These are phyloP conservation scores for Ataeniobius toweri DNA, from an alignment of 2,797 vertebrate genomes.

Conservation along the genomic window DNA sequence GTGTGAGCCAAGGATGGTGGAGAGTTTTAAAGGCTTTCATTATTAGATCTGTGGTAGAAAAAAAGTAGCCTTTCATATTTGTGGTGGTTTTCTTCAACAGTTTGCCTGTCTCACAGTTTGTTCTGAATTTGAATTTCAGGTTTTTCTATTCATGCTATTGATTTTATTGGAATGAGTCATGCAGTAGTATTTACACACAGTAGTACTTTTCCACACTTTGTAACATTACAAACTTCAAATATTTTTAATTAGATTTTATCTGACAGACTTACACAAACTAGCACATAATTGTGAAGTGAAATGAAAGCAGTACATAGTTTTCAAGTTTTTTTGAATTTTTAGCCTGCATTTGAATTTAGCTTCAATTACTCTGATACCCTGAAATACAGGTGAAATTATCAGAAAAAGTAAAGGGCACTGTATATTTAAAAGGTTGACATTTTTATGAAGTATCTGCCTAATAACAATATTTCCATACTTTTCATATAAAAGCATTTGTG, in stretches of 20 bases:
- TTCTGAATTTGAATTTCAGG: background rate
- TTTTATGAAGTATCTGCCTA: background rate
- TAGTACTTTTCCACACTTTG: background rate
- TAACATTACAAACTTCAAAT: background rate
- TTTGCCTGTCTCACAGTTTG: background rate
- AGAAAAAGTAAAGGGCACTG: background rate
- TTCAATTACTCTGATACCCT: background rate
- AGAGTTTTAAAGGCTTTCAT: conserved; percentile 5
- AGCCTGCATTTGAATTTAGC: background rate
- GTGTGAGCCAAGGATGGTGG: conserved; percentile 5
- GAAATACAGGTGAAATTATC: background rate
- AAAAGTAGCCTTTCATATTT: background rate
- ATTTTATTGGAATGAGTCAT: background rate
- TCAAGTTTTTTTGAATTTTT: background rate
- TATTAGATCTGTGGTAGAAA: background rate
- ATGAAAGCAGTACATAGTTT: background rate
- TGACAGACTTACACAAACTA: background rate
- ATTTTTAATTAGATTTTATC: background rate
- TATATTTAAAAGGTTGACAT: background rate
- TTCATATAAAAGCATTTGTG: background rate
- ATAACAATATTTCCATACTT: background rate
- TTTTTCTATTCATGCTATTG: background rate
- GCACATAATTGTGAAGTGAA: background rate
- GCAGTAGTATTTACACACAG: background rate
- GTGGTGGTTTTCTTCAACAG: background rate